phyloP scores from a whole-genome alignment of 1,140 invertebrate species.

The Delia radicum region DNA sequence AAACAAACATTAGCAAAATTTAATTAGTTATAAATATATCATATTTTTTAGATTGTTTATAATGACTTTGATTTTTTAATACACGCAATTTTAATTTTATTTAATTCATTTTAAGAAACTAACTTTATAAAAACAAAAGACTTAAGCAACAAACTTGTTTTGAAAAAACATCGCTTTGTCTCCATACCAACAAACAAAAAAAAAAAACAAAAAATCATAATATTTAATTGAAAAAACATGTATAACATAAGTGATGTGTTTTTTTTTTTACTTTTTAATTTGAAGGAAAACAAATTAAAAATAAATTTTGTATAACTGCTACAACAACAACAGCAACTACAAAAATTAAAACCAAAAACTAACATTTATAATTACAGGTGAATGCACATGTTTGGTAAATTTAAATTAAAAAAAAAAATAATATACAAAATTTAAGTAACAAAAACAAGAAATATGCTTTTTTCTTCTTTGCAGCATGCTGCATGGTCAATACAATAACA shows the following conservation, averaged over 20 bases:
- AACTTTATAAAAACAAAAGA: conserved; percentile 44
- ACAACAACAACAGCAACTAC: neutral
- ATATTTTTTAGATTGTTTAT: neutral
- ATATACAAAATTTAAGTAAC: neutral
- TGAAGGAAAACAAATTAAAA: neutral
- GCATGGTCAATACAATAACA: neutral
- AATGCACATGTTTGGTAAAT: conserved; percentile 12
- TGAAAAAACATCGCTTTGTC: neutral
- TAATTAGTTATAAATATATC: neutral
- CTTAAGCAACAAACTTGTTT: conserved; percentile 46
- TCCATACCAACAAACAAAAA: neutral
- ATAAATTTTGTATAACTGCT: neutral
- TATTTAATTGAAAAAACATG: neutral
- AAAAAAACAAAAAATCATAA: neutral
- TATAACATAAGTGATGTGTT: neutral
- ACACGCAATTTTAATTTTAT: neutral
- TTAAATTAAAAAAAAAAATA: neutral
- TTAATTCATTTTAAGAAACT: neutral
- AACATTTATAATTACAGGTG: conserved; percentile 18
- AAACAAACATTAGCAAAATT: neutral
- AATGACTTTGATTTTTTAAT: neutral
- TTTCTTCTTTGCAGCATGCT: neutral
- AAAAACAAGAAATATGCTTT: neutral
- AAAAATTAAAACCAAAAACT: neutral
- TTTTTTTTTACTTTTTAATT: neutral